A percentile compares a stretch with the other conserved stretches of the same genome.
These are phyloP conservation scores for Aethes cnicana DNA, from an alignment of 2,888 invertebrate genomes.

Conservation along the genomic window DNA sequence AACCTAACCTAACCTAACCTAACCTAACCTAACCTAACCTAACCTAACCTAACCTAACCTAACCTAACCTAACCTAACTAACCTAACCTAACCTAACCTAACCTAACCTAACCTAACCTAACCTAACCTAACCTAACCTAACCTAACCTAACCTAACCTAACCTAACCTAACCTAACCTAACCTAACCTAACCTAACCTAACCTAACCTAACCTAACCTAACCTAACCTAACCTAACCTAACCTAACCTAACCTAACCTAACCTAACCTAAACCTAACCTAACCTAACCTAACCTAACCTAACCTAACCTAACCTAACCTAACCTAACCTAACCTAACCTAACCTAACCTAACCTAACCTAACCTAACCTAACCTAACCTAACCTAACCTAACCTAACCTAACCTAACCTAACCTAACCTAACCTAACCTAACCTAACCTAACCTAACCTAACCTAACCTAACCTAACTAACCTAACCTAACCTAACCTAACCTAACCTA, in stretches of 20 bases:
- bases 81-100: constrained; percentile 32
- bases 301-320: constrained; percentile 31
- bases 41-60: constrained; percentile 32
- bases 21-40: constrained; percentile 32
- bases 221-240: constrained; percentile 28
- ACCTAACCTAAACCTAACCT: constrained; percentile 27
- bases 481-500: constrained; percentile 36
- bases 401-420: constrained; percentile 35
- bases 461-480: constrained; percentile 35
- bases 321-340: constrained; percentile 33
- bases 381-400: constrained; percentile 35
- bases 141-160: constrained; percentile 32
- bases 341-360: constrained; percentile 34
- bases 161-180: constrained; percentile 30
- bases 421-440: constrained; percentile 35
- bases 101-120: constrained; percentile 37
- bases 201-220: constrained; percentile 29
- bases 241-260: constrained; percentile 30
- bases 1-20: constrained; percentile 31
- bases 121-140: constrained; percentile 32
- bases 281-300: constrained; percentile 30
- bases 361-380: constrained; percentile 35
- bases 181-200: constrained; percentile 27
- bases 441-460: constrained; percentile 35
- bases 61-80: constrained; percentile 31